Conservation (phyloP, 2,888 invertebrate species). For the Orthonevra nobilis region DNA sequence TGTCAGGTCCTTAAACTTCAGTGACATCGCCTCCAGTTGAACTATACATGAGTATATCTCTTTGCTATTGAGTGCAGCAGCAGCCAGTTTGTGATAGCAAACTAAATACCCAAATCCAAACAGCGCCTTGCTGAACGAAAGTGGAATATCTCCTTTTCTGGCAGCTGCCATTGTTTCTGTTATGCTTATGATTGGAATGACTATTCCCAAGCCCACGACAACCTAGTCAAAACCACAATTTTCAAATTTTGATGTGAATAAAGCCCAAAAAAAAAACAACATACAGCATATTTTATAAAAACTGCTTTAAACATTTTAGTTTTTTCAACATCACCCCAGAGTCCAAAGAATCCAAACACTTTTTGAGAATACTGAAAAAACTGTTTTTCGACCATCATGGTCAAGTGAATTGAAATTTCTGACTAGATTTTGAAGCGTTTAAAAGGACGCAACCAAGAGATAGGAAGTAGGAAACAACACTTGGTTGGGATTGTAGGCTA, state of each 20-base stretch:
- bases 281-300: slow-evolving; percentile 8
- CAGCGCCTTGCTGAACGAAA: neutral
- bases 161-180: slow-evolving; percentile 7
- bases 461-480: neutral
- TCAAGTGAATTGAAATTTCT: neutral
- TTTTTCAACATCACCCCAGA: neutral
- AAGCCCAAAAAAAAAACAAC: neutral
- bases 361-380: slow-evolving; percentile 17
- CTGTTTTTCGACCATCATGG: neutral
- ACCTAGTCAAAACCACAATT: too few species aligned
- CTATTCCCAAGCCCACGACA: neutral
- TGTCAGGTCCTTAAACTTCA: neutral
- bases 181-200: slow-evolving; percentile 4
- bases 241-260: too few species aligned
- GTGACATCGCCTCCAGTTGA: neutral
- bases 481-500: neutral
- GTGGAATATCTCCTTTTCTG: neutral
- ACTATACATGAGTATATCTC: neutral
- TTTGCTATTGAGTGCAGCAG: neutral
- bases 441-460: neutral
- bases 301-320: neutral
- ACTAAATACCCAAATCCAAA: slow-evolving; percentile 1
- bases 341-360: slow-evolving; percentile 10
- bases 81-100: slow-evolving; percentile 3
- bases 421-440: neutral